These are phyloP conservation scores for Periparus ater DNA, from an alignment of 2,797 vertebrate species.

Conservation along the genomic window DNA sequence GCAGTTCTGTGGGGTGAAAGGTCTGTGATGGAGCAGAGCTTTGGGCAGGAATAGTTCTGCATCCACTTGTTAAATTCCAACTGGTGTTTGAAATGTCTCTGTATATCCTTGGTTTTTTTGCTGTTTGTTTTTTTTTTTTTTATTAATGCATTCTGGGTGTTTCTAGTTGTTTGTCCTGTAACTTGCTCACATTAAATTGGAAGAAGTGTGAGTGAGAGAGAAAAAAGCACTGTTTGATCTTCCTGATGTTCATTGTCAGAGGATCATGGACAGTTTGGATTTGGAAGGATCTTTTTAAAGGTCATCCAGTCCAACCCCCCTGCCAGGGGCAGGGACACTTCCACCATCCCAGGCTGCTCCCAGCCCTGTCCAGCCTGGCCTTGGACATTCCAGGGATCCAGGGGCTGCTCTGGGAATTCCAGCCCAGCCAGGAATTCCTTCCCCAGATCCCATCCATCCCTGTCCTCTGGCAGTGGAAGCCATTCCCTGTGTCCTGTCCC, in stretches of 20 bases:
- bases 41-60: not conserved
- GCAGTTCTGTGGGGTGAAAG: not conserved
- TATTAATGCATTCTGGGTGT: not conserved
- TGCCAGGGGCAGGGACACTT: not conserved
- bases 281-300: not conserved
- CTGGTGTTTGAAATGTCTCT: not conserved
- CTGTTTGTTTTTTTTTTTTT: too few relatives aligned
- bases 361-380: not conserved
- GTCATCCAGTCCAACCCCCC: too few relatives aligned
- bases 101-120: not conserved
- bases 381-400: not conserved
- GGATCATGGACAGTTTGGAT: not conserved
- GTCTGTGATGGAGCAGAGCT: not conserved
- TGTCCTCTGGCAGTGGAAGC: not conserved
- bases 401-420: not conserved
- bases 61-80: not conserved
- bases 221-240: not conserved
- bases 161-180: not conserved
- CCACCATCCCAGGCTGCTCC: fast-evolving
- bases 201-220: fast-evolving
- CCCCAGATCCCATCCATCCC: not conserved
- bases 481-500: not conserved
- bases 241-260: not conserved
- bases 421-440: not conserved
- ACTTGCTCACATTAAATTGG: not conserved